Evolutionary conservation across 1,140 invertebrate genomes (phyloP).

Genomic region (Pseudomyrmex cubaensis): DNA sequence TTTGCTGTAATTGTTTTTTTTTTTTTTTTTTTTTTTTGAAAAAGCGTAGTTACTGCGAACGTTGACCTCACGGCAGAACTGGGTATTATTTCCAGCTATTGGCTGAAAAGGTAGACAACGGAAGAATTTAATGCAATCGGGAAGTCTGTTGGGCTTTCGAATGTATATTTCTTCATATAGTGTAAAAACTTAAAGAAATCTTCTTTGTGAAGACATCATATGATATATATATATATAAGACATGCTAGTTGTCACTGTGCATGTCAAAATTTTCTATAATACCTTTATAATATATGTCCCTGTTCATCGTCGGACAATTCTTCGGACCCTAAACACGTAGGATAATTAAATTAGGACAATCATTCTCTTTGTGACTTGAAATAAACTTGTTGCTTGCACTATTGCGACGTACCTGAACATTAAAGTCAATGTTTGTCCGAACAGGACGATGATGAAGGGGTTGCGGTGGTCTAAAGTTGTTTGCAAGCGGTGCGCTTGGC

Average conservation of each 20-base stretch:
- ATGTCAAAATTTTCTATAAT: conserved; percentile 57
- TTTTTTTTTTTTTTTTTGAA: conserved; percentile 65
- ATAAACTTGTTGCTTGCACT: too few species aligned
- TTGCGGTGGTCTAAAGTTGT: conserved; percentile 96
- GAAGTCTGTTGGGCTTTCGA: not conserved
- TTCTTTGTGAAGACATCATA: too few species aligned
- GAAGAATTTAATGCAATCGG: conserved; percentile 31
- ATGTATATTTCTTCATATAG: too few species aligned
- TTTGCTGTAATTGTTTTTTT: conserved; percentile 66
- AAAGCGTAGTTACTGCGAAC: conserved; percentile 81
- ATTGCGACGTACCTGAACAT: conserved; percentile 86
- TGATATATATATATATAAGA: too few species aligned
- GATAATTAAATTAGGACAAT: conserved; percentile 16
- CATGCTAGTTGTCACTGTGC: too few species aligned
- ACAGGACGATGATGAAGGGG: conserved; percentile 95
- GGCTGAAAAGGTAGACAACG: conserved; percentile 76
- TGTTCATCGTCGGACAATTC: conserved; percentile 94
- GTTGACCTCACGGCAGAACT: conserved; percentile 62
- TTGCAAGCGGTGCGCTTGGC: conserved; percentile 95
- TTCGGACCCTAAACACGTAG: conserved; percentile 86
- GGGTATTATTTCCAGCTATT: conserved; percentile 83
- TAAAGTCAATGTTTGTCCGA: conserved; percentile 98
- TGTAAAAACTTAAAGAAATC: too few species aligned
- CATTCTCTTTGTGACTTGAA: not conserved
- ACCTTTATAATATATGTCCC: conserved; percentile 95